Conservation (phyloP, 2,113 vertebrate species). For the Neolamprologus kungweensis region DNA sequence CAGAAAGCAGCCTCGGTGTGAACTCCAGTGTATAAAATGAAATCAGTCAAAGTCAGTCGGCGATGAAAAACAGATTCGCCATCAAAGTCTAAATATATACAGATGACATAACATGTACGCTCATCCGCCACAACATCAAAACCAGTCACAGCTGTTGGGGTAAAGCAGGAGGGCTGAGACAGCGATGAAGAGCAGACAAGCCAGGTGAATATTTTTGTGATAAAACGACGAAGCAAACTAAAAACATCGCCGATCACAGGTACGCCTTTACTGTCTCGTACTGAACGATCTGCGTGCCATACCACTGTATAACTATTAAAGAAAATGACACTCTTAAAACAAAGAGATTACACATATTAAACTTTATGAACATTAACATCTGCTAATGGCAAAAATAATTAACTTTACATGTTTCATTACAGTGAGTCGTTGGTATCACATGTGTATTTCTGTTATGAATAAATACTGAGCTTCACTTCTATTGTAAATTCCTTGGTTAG, state of each 20-base stretch:
- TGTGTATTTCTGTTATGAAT: not conserved
- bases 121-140: not conserved
- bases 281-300: rapidly evolving
- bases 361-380: not conserved
- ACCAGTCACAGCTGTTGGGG: not conserved
- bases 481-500: not conserved
- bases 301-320: rapidly evolving
- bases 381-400: not conserved
- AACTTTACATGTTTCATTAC: not conserved
- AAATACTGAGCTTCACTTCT: not conserved
- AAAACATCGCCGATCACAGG: rapidly evolving
- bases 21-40: not conserved
- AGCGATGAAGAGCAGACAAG: not conserved
- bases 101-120: not conserved
- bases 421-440: not conserved
- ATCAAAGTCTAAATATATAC: not conserved
- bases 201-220: not conserved
- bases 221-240: not conserved
- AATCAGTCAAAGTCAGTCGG: not conserved
- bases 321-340: not conserved
- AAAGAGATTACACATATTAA: not conserved
- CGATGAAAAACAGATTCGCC: not conserved
- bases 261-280: rapidly evolving
- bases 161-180: not conserved
- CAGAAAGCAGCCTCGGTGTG: not conserved